These are phyloP conservation scores for Indri indri DNA, from an alignment of 2,113 vertebrate genomes.

Conservation along the genomic window DNA sequence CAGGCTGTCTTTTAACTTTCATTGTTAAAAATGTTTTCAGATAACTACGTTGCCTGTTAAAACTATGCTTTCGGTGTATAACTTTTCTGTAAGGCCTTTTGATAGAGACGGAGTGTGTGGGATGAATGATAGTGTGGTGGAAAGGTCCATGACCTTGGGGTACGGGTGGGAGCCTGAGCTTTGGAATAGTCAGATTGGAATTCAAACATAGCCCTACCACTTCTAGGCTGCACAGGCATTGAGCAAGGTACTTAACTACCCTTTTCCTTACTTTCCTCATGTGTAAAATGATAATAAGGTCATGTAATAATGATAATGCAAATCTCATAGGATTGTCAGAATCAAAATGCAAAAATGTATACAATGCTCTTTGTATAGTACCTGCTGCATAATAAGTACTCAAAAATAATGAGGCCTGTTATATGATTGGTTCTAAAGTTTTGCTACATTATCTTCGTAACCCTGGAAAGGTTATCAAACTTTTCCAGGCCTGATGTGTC, in stretches of 20 bases:
- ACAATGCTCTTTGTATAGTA: not conserved
- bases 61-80: not conserved
- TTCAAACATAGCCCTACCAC: not conserved
- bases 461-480: not conserved
- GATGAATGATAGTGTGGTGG: not conserved
- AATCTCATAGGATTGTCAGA: not conserved
- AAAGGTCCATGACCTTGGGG: no score
- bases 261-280: not conserved
- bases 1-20: constrained; percentile 21
- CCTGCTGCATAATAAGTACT: not conserved
- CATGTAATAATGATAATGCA: not conserved
- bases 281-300: not conserved
- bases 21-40: not conserved
- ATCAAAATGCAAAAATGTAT: not conserved
- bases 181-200: not conserved
- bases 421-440: not conserved
- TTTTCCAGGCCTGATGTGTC: not conserved
- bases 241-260: not conserved
- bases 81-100: not conserved
- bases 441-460: not conserved
- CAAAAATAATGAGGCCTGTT: not conserved
- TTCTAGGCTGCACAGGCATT: not conserved
- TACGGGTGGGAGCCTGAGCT: not conserved
- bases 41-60: not conserved
- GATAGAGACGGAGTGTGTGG: not conserved